Conservation (phyloP, 2,888 invertebrate species). For the Leptopilina syphax region DNA sequence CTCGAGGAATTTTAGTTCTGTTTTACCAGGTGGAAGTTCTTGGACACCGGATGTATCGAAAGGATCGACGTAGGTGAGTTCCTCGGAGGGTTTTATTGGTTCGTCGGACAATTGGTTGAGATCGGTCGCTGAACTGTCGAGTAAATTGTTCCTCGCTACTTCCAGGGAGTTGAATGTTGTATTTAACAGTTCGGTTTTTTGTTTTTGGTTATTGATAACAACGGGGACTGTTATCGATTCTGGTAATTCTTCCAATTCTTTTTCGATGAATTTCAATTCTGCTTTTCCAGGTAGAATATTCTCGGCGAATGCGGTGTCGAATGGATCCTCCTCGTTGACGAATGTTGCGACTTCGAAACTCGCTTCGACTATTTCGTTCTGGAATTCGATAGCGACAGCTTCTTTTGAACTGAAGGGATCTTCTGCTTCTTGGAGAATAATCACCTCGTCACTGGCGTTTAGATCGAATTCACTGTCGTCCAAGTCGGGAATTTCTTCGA, state of each 20-base stretch:
- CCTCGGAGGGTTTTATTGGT: constrained; percentile 83
- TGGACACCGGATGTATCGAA: constrained; percentile 90
- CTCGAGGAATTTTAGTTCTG: constrained; percentile 88
- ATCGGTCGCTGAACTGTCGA: constrained; percentile 88
- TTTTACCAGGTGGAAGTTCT: constrained; percentile 86
- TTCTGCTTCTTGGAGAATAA: constrained; percentile 68
- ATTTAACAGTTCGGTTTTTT: constrained; percentile 70
- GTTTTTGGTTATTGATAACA: constrained; percentile 51
- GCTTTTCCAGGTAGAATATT: constrained; percentile 84
- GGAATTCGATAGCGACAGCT: constrained; percentile 68
- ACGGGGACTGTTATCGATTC: constrained; percentile 64
- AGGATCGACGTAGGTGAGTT: constrained; percentile 85
- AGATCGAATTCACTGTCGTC: constrained; percentile 72
- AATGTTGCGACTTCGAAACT: constrained; percentile 72
- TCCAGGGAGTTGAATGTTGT: constrained; percentile 43
- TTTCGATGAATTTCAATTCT: constrained; percentile 80
- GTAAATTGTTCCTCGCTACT: constrained; percentile 80
- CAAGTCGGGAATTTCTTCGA: constrained; percentile 73
- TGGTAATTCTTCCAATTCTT: constrained; percentile 80
- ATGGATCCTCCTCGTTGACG: constrained; percentile 86
- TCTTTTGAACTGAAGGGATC: constrained; percentile 78
- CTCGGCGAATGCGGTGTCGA: constrained; percentile 90
- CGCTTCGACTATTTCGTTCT: constrained; percentile 71
- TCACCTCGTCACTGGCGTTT: constrained; percentile 52
- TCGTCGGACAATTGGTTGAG: constrained; percentile 83